A percentile compares a stretch with the other conserved stretches of the same genome.
Evolutionary conservation across 1,140 invertebrate species (phyloP).

Genomic region (Orchestia grillus): DNA sequence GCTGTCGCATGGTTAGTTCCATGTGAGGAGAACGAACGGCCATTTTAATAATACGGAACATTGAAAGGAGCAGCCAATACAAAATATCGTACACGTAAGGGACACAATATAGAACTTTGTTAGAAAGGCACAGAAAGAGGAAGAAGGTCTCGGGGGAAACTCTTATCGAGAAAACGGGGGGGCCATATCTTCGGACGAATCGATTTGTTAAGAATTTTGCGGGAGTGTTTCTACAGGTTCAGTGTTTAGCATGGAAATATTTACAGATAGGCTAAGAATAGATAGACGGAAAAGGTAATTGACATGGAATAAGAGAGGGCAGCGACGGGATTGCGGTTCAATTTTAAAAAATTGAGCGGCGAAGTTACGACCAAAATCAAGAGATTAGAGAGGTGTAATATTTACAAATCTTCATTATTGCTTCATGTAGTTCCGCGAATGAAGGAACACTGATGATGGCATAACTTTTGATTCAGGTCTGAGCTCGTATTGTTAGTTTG

Average conservation of each 20-base stretch:
- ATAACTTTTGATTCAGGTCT: neutral
- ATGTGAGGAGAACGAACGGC: conserved; percentile 37
- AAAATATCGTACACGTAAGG: neutral
- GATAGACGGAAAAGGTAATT: neutral
- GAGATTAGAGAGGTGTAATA: neutral
- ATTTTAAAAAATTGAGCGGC: neutral
- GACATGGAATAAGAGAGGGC: neutral
- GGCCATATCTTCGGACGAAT: neutral
- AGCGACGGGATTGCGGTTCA: neutral
- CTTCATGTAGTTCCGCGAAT: neutral
- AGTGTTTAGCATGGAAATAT: neutral
- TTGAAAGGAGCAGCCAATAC: conserved; percentile 34
- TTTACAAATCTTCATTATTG: neutral
- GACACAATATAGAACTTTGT: neutral
- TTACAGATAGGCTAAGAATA: neutral
- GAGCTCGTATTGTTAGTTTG: neutral
- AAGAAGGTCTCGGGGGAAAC: neutral
- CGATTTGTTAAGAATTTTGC: neutral
- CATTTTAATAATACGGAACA: conserved; percentile 49
- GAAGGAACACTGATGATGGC: neutral
- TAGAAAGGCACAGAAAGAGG: neutral
- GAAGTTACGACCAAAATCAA: neutral
- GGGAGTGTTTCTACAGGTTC: neutral
- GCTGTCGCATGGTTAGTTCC: conserved; percentile 39
- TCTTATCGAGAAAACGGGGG: neutral